phyloP scores from a whole-genome alignment of 2,888 invertebrate genomes.

The Drosophila buzzatii region DNA sequence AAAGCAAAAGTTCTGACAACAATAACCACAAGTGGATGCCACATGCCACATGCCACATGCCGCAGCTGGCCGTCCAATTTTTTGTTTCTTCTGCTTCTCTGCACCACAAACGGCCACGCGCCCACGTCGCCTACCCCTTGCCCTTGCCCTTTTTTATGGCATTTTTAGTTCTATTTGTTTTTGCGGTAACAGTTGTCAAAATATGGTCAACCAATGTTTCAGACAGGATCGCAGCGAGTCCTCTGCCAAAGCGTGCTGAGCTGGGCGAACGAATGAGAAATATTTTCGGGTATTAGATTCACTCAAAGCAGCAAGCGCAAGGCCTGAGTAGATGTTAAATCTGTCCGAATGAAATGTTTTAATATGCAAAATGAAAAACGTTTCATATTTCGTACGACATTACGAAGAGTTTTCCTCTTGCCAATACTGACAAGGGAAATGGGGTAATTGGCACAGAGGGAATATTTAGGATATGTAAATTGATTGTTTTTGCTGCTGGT shows the following conservation, averaged over 20 bases:
- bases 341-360: background rate
- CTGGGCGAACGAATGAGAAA: background rate
- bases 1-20: constrained; percentile 66
- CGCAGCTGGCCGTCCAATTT: constrained; percentile 62
- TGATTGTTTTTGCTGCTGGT: background rate
- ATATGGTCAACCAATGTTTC: constrained; percentile 61
- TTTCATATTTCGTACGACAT: background rate
- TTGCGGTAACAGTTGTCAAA: constrained; percentile 77
- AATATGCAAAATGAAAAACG: background rate
- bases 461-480: background rate
- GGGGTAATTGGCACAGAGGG: background rate
- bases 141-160: constrained; percentile 37
- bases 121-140: background rate
- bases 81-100: constrained; percentile 12
- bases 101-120: constrained; percentile 5
- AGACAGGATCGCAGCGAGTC: constrained; percentile 1
- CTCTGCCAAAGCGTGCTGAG: background rate
- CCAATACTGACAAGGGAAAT: background rate
- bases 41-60: constrained; percentile 43
- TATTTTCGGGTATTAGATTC: background rate
- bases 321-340: background rate
- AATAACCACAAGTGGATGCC: constrained; percentile 80
- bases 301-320: background rate
- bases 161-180: constrained; percentile 56
- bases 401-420: background rate